phyloP scores from a whole-genome alignment of 1,140 invertebrate genomes.

The Eumeta japonica region DNA sequence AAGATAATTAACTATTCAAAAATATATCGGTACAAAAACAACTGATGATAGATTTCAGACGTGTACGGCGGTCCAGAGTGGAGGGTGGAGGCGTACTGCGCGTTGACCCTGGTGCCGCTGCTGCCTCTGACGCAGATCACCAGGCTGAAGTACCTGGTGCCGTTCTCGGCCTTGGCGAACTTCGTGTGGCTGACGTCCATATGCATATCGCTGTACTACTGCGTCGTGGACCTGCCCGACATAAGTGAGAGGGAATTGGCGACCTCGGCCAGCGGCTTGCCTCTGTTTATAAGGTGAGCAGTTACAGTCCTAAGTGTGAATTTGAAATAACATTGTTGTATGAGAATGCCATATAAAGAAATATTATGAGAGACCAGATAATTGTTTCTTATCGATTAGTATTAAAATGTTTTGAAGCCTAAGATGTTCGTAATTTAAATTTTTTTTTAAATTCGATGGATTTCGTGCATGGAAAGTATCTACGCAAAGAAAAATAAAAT shows the following conservation, averaged over 20 bases:
- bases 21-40: no score
- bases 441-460: no score
- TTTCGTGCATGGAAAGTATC: no score
- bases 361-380: no score
- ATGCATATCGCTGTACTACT: slow-evolving; percentile 71
- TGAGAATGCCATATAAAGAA: no score
- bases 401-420: no score
- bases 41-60: slow-evolving; percentile 57
- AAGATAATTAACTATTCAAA: no score
- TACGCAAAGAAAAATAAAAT: no score
- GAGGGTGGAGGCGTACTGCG: slow-evolving; percentile 58
- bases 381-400: no score
- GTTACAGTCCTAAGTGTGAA: background rate
- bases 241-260: slow-evolving; percentile 53
- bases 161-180: slow-evolving; percentile 74
- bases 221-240: slow-evolving; percentile 59
- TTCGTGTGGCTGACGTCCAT: slow-evolving; percentile 69
- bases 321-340: background rate
- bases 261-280: slow-evolving; percentile 56
- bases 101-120: slow-evolving; percentile 60
- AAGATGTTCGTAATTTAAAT: no score
- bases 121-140: slow-evolving; percentile 66
- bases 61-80: slow-evolving; percentile 38
- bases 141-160: slow-evolving; percentile 72
- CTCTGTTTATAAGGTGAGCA: slow-evolving; percentile 67